phyloP scores from a whole-genome alignment of 2,888 invertebrate species.

The Aleiodes testaceus region DNA sequence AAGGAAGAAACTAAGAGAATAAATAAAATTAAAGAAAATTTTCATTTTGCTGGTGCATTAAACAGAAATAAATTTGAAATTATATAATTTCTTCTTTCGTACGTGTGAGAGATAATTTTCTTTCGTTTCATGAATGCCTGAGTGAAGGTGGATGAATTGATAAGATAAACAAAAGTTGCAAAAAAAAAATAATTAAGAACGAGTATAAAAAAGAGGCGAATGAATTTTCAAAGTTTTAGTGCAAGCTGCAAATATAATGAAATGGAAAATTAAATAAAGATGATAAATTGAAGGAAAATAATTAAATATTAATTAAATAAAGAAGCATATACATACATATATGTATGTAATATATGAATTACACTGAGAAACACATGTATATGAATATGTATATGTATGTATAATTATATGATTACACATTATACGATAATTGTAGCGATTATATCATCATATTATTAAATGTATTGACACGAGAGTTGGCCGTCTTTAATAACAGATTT shows the following conservation, averaged over 20 bases:
- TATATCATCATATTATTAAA: conserved; percentile 67
- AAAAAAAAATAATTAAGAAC: conserved; percentile 37
- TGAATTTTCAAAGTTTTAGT: conserved; percentile 45
- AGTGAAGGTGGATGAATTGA: conserved; percentile 38
- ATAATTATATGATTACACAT: conserved; percentile 66
- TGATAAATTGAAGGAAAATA: conserved; percentile 13
- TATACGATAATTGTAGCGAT: conserved; percentile 64
- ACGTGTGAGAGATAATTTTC: conserved; percentile 29
- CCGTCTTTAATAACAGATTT: conserved; percentile 53
- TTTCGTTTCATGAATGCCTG: conserved; percentile 11
- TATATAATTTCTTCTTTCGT: conserved; percentile 39
- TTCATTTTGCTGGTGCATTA: conserved; percentile 38
- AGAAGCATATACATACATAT: conserved; percentile 64
- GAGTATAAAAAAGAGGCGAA: conserved; percentile 29
- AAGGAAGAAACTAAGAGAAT: not conserved
- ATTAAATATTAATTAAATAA: conserved; percentile 37
- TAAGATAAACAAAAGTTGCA: conserved; percentile 21
- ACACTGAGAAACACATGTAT: conserved; percentile 61
- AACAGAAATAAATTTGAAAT: conserved; percentile 42
- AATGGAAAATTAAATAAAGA: conserved; percentile 38
- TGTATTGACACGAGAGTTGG: conserved; percentile 68
- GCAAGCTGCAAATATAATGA: conserved; percentile 40
- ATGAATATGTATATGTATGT: conserved; percentile 68
- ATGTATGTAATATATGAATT: conserved; percentile 65
- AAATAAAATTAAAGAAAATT: conserved; percentile 30